Evolutionary conservation across 2,113 vertebrate species (phyloP).

Genomic region (Globicephala melas): DNA sequence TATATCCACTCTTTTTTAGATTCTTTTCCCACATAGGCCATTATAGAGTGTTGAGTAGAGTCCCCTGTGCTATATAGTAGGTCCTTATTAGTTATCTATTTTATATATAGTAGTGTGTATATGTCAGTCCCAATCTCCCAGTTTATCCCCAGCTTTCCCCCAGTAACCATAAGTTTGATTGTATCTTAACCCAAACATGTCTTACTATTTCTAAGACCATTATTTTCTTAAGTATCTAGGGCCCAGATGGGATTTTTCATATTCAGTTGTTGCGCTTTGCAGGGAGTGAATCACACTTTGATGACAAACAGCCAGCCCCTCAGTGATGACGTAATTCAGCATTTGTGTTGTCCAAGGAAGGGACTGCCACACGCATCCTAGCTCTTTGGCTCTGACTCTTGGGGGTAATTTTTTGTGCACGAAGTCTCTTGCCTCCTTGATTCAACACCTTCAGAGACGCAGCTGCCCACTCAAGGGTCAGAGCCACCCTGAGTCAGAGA

Average conservation of each 20-base stretch:
- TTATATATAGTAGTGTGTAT: neutral
- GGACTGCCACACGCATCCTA: accelerated
- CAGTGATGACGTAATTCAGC: neutral
- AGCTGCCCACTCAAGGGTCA: neutral
- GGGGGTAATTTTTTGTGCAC: neutral
- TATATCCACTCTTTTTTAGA: neutral
- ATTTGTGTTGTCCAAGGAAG: neutral
- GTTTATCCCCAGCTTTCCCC: neutral
- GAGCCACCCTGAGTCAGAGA: neutral
- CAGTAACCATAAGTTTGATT: neutral
- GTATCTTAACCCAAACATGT: neutral
- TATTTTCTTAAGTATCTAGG: neutral
- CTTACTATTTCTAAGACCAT: neutral
- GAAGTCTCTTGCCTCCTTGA: neutral
- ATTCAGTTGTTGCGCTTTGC: neutral
- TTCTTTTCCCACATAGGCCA: neutral
- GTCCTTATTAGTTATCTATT: neutral
- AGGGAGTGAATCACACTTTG: neutral
- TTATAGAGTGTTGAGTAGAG: neutral
- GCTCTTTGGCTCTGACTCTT: neutral
- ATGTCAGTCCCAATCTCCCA: neutral
- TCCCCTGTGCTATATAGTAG: neutral
- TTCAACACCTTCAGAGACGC: neutral
- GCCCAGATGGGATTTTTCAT: neutral
- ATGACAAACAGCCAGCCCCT: neutral